These are phyloP conservation scores for Bhutanitis thaidina DNA, from an alignment of 2,888 invertebrate species.

Conservation along the genomic window DNA sequence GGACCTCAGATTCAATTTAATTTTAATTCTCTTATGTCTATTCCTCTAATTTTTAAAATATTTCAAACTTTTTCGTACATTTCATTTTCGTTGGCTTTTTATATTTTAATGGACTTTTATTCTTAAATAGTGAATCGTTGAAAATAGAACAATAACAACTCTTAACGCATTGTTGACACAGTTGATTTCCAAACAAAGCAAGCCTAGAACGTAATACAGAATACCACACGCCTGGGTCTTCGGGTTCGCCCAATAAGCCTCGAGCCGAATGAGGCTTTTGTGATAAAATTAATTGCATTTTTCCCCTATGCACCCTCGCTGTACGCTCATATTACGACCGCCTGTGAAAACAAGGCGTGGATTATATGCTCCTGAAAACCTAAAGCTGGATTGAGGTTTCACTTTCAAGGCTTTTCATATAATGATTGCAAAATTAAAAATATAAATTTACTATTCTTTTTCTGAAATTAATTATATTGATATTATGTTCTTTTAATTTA, in stretches of 20 bases:
- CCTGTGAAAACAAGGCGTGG: conserved; percentile 27
- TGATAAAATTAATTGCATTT: conserved; percentile 72
- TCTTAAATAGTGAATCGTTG: not conserved
- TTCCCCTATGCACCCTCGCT: conserved; percentile 47
- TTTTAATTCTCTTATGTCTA: too few species aligned
- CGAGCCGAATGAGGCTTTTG: conserved; percentile 50
- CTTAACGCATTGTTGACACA: conserved; percentile 7
- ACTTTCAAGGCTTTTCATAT: too few species aligned
- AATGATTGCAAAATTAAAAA: too few species aligned
- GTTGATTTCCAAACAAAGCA: conserved; percentile 6
- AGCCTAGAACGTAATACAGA: conserved; percentile 7
- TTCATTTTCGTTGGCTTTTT: too few species aligned
- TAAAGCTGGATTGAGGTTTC: not conserved
- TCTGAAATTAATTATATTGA: too few species aligned
- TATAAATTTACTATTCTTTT: too few species aligned
- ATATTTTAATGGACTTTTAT: too few species aligned
- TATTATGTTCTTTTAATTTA: too few species aligned
- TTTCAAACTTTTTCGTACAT: too few species aligned
- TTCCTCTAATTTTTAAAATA: too few species aligned
- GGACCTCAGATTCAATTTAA: too few species aligned
- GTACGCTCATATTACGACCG: conserved; percentile 29
- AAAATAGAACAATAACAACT: not conserved
- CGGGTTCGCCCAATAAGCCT: conserved; percentile 29
- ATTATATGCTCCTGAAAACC: not conserved
- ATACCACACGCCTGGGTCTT: conserved; percentile 25